Percentiles rank a stretch among this genome's conserved stretches.
Conservation (phyloP, 1,140 invertebrate species). For the Habropoda laboriosa region DNA sequence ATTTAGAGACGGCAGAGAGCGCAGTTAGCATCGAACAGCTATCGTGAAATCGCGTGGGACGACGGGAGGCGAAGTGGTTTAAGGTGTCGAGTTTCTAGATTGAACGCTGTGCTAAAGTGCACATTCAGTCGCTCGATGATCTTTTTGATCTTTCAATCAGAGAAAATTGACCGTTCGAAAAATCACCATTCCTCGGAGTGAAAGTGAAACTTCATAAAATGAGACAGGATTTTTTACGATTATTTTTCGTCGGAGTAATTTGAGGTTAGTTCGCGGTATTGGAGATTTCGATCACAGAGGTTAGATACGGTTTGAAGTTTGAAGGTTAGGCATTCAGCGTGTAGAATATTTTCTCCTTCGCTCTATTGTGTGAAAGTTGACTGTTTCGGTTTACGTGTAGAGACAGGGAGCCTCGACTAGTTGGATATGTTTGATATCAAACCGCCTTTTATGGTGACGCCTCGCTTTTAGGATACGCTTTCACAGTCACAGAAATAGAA, state of each 20-base stretch:
- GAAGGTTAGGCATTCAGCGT: background rate
- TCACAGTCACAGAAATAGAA: background rate
- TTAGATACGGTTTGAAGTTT: background rate
- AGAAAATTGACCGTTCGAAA: no score
- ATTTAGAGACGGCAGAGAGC: background rate
- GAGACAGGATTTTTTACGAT: no score
- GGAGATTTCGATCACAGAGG: background rate
- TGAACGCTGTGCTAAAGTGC: no score
- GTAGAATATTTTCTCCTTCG: background rate
- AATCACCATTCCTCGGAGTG: no score
- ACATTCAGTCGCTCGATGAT: no score
- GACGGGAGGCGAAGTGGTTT: background rate
- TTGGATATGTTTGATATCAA: constrained; percentile 5
- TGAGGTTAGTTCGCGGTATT: no score
- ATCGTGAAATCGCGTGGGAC: background rate
- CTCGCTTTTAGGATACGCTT: constrained; percentile 18
- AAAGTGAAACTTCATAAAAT: no score
- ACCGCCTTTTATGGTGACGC: constrained; percentile 9
- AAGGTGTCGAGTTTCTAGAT: no score
- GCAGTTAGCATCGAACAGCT: background rate
- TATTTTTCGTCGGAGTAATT: no score
- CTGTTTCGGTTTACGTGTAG: background rate
- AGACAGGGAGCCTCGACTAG: background rate
- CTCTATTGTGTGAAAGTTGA: constrained; percentile 17
- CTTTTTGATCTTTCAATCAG: no score